Evolutionary conservation across 1,140 invertebrate species (phyloP).

Genomic region (Mactra quadrangularis): DNA sequence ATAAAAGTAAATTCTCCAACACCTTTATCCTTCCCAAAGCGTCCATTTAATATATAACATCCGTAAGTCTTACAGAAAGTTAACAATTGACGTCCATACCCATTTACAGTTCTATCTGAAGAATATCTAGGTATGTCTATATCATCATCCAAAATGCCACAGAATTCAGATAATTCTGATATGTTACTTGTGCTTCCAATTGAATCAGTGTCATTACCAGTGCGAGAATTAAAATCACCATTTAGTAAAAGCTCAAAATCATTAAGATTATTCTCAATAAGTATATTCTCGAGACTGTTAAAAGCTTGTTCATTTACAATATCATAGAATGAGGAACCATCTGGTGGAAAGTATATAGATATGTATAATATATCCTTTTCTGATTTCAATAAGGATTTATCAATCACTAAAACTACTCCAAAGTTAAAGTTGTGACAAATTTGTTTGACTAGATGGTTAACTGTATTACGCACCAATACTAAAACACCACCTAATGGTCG

Average conservation of each 20-base stretch:
- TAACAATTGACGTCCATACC: background rate
- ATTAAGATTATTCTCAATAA: background rate
- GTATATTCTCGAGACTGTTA: background rate
- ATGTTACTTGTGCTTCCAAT: background rate
- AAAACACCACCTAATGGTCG: background rate
- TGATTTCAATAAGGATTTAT: background rate
- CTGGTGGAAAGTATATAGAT: background rate
- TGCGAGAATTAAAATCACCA: background rate
- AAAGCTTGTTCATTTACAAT: background rate
- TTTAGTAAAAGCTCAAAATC: too few species aligned
- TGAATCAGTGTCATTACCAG: background rate
- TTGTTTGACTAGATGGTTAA: background rate
- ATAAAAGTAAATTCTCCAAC: constrained; percentile 5
- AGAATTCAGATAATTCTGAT: background rate
- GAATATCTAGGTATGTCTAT: background rate
- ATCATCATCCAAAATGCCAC: background rate
- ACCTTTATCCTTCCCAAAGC: background rate
- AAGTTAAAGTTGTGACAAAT: background rate
- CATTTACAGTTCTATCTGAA: background rate
- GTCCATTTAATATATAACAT: background rate
- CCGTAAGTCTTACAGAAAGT: constrained; percentile 6
- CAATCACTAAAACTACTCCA: background rate
- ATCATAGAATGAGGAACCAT: background rate
- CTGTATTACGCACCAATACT: background rate
- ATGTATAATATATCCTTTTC: background rate